Evolutionary conservation across 2,113 vertebrate species (phyloP).

Genomic region (Ursus arctos): DNA sequence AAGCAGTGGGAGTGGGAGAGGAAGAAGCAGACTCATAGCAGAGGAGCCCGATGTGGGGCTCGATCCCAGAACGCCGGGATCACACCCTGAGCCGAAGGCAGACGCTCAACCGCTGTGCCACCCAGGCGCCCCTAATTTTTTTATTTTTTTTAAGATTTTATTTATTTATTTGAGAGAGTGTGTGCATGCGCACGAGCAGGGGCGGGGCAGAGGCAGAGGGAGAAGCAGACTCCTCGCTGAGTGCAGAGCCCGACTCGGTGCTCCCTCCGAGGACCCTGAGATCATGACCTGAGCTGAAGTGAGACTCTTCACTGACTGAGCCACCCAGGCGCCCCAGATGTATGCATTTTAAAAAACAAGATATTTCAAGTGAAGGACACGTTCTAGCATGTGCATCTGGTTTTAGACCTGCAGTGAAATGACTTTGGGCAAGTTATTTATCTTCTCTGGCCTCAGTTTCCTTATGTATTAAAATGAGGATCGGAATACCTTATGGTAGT

Average conservation of each 20-base stretch:
- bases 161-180: too few species aligned
- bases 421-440: neutral
- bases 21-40: too few species aligned
- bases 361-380: neutral
- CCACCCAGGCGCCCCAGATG: neutral
- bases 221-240: neutral
- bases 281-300: neutral
- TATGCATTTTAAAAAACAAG: neutral
- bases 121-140: too few species aligned
- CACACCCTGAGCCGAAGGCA: too few species aligned
- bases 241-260: neutral
- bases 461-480: slow-evolving; percentile 32
- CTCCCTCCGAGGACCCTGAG: neutral
- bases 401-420: neutral
- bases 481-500: neutral
- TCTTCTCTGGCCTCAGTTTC: neutral
- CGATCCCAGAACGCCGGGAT: too few species aligned
- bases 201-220: neutral
- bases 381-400: neutral
- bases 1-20: too few species aligned
- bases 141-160: neutral
- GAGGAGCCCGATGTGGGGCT: too few species aligned
- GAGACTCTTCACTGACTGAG: neutral
- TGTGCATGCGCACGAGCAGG: neutral
- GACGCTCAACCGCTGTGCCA: too few species aligned